Evolutionary conservation across 2,113 vertebrate genomes (phyloP).

Genomic region (Microcebus ravelobensis): DNA sequence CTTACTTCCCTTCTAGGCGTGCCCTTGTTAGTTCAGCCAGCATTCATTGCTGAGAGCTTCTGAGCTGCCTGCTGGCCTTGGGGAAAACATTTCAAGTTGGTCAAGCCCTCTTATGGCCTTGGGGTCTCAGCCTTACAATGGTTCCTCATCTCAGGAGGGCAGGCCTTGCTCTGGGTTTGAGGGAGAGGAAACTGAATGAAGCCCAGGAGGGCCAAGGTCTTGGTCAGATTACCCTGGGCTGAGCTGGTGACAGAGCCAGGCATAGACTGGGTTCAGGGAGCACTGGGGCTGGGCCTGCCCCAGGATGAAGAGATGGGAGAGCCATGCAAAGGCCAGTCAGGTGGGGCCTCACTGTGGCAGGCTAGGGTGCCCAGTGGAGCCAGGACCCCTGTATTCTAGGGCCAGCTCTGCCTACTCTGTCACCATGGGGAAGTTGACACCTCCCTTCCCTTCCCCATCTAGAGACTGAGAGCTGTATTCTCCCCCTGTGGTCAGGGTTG

Average conservation of each 20-base stretch:
- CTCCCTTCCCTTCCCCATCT: background rate
- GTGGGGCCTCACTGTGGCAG: background rate
- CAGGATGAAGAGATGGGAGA: background rate
- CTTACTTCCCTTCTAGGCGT: fast-evolving
- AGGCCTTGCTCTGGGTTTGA: background rate
- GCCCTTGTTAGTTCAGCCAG: background rate
- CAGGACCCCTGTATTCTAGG: background rate
- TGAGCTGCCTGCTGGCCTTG: background rate
- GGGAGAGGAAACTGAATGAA: background rate
- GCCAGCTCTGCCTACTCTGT: background rate
- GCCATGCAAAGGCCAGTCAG: background rate
- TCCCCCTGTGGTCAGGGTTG: background rate
- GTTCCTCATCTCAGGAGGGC: background rate
- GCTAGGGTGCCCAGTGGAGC: background rate
- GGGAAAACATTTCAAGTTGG: background rate
- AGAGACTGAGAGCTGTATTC: background rate
- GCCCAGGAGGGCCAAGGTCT: background rate
- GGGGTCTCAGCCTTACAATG: background rate
- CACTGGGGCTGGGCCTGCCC: background rate
- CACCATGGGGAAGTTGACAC: background rate
- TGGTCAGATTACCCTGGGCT: background rate
- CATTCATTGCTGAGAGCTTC: background rate
- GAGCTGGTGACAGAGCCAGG: background rate
- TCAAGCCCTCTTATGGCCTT: background rate
- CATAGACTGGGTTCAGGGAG: background rate